Conservation (phyloP, 2,888 invertebrate species). For the Beris chalybata region DNA sequence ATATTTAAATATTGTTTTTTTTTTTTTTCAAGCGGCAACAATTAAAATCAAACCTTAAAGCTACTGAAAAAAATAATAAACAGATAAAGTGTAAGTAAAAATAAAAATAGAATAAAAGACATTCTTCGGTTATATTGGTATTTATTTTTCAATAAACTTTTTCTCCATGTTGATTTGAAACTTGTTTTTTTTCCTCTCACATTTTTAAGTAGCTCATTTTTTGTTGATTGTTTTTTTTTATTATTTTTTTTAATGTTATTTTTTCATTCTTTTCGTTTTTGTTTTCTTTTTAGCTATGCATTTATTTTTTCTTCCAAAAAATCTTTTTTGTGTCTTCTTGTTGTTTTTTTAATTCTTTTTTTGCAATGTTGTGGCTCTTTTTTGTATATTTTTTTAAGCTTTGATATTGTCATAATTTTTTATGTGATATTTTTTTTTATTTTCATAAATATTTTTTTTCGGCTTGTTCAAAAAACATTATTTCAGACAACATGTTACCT, state of each 20-base stretch:
- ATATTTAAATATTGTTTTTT: no score
- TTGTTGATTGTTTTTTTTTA: conserved; percentile 18
- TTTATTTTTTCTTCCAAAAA: conserved; percentile 13
- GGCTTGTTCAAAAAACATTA: conserved; percentile 35
- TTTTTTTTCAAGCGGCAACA: no score
- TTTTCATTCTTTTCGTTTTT: conserved; percentile 18
- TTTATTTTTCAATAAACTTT: conserved; percentile 27
- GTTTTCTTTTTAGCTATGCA: conserved; percentile 6
- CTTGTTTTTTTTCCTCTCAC: conserved; percentile 22
- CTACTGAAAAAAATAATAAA: no score
- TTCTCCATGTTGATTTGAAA: conserved; percentile 29
- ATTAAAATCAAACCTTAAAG: no score
- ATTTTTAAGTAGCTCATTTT: conserved; percentile 22
- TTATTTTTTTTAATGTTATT: not conserved
- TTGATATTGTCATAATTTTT: conserved; percentile 23
- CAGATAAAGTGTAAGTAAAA: conserved; percentile 14
- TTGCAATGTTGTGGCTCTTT: conserved; percentile 37
- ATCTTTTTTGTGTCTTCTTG: conserved; percentile 36
- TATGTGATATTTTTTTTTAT: not conserved
- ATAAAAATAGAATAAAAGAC: conserved; percentile 32
- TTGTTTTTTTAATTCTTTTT: conserved; percentile 41
- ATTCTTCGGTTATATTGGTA: conserved; percentile 24
- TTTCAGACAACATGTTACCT: conserved; percentile 27
- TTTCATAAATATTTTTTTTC: conserved; percentile 9
- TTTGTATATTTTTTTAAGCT: conserved; percentile 38